phyloP scores from a whole-genome alignment of 2,113 vertebrate genomes.

The Dasyurus viverrinus region DNA sequence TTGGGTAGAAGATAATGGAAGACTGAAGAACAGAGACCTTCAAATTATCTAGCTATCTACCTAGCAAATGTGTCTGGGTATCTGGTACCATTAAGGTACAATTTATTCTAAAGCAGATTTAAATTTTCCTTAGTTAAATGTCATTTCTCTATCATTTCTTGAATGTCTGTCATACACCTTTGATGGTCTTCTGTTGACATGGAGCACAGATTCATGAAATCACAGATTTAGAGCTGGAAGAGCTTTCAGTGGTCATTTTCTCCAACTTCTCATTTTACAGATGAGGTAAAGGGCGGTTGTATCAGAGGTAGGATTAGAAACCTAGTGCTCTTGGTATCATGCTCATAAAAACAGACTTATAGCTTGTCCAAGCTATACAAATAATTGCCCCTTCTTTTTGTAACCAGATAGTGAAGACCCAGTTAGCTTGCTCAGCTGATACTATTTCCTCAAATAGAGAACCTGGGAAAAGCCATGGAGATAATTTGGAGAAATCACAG shows the following conservation, averaged over 20 bases:
- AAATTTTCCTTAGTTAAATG: not conserved
- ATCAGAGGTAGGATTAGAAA: not conserved
- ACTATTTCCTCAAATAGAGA: no score
- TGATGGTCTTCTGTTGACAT: not conserved
- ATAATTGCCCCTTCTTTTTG: not conserved
- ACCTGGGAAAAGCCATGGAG: no score
- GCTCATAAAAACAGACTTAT: slow-evolving; percentile 12
- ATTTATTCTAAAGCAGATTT: not conserved
- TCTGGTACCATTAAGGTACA: not conserved
- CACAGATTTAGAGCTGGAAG: not conserved
- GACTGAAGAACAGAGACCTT: not conserved
- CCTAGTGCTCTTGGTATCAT: not conserved
- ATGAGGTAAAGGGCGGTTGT: not conserved
- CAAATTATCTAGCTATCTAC: not conserved
- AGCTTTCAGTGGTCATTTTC: not conserved
- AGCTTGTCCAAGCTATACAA: slow-evolving; percentile 40
- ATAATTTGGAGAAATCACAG: no score
- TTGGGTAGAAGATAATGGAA: not conserved
- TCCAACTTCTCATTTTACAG: not conserved
- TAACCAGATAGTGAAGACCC: no score
- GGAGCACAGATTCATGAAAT: not conserved
- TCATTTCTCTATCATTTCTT: not conserved
- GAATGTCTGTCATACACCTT: not conserved
- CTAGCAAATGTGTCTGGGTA: not conserved
- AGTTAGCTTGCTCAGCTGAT: no score